Conservation (phyloP, 2,797 vertebrate species). For the Remorina albescens region DNA sequence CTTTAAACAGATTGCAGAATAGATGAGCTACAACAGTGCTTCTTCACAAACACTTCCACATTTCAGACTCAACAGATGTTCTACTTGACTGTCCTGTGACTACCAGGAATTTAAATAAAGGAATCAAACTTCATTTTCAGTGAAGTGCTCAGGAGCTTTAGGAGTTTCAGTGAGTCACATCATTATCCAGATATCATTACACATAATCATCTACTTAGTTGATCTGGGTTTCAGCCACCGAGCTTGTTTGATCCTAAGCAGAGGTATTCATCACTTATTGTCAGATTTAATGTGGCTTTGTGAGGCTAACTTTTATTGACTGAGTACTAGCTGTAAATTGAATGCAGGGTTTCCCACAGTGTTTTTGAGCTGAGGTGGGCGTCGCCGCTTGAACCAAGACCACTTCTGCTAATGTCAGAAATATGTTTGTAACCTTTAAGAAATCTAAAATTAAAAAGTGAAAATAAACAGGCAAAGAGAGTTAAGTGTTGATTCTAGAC, state of each 20-base stretch:
- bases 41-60: neutral
- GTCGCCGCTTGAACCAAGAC: neutral
- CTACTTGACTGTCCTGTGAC: neutral
- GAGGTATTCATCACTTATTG: conserved; percentile 10
- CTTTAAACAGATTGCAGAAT: neutral
- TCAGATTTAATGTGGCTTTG: conserved; percentile 20
- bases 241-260: neutral
- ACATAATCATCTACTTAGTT: conserved; percentile 36
- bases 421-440: neutral
- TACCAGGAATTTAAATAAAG: neutral
- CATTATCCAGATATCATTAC: conserved; percentile 33
- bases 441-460: conserved; percentile 20
- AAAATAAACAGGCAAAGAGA: neutral
- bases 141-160: neutral
- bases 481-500: conserved; percentile 1
- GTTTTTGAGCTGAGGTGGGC: conserved; percentile 3
- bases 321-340: conserved; percentile 5
- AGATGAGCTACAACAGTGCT: neutral
- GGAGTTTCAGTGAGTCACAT: conserved; percentile 32
- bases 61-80: neutral
- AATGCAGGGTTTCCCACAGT: neutral
- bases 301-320: conserved; percentile 18
- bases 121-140: conserved; percentile 8
- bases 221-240: conserved; percentile 4
- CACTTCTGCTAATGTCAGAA: conserved; percentile 2